Evolutionary conservation across 2,797 vertebrate species (phyloP).

Genomic region (Chloroceryle inda): DNA sequence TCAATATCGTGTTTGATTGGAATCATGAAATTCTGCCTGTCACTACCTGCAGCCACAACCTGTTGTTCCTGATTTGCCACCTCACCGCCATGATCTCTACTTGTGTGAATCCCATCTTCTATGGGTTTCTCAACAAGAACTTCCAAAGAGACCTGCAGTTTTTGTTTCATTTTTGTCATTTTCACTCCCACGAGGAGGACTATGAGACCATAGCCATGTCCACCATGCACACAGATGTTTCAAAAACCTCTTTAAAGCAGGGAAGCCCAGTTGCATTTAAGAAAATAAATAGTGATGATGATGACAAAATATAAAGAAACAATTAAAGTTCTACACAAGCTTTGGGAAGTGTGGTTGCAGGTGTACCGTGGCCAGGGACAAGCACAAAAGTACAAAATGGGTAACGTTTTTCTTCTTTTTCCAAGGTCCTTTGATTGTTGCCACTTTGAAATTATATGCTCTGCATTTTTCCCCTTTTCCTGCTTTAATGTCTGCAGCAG

Average conservation of each 20-base stretch:
- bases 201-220: slow-evolving; percentile 92
- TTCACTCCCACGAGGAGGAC: slow-evolving; percentile 85
- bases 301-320: slow-evolving; percentile 73
- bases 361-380: slow-evolving; percentile 45
- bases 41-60: slow-evolving; percentile 86
- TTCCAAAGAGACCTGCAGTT: slow-evolving; percentile 89
- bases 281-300: slow-evolving; percentile 77
- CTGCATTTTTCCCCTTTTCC: slow-evolving; percentile 32
- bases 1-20: slow-evolving; percentile 89
- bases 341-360: background rate
- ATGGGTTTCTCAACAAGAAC: slow-evolving; percentile 91
- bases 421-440: slow-evolving; percentile 23
- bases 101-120: slow-evolving; percentile 90
- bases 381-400: slow-evolving; percentile 56
- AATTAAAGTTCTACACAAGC: slow-evolving; percentile 18
- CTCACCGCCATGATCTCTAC: slow-evolving; percentile 90
- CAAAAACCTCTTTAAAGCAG: slow-evolving; percentile 87
- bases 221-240: slow-evolving; percentile 90
- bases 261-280: slow-evolving; percentile 81
- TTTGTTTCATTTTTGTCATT: slow-evolving; percentile 87
- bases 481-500: slow-evolving; percentile 48
- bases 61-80: slow-evolving; percentile 88
- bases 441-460: slow-evolving; percentile 20
- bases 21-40: slow-evolving; percentile 84
- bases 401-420: slow-evolving; percentile 1